Evolutionary conservation across 92 coral and sea anemone genomes (phyloP).

Genomic region (Siderastrea siderea): DNA sequence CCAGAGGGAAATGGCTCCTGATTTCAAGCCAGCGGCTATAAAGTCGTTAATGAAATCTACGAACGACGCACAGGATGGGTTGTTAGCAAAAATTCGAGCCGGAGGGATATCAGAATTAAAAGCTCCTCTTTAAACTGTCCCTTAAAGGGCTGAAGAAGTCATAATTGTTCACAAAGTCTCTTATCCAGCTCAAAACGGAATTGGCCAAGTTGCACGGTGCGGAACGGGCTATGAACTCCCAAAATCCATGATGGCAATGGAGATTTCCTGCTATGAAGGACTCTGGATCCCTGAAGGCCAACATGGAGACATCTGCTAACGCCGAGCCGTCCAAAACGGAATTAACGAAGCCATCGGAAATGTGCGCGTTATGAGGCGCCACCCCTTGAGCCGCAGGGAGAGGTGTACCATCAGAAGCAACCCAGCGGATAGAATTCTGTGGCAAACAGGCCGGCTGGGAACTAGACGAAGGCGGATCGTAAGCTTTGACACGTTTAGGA

Average conservation of each 20-base stretch:
- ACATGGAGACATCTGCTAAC: conserved; percentile 32
- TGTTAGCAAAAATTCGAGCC: conserved; percentile 23
- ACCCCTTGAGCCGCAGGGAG: conserved; percentile 1
- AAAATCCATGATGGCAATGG: not conserved
- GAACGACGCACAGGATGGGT: conserved; percentile 45
- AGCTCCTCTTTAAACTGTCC: conserved; percentile 21
- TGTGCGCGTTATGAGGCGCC: not conserved
- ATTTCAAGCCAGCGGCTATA: conserved; percentile 13
- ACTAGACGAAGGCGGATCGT: not conserved
- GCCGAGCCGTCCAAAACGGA: not conserved
- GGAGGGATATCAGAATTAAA: conserved; percentile 37
- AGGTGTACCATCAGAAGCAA: not conserved
- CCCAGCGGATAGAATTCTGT: conserved; percentile 13
- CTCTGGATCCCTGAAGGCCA: not conserved
- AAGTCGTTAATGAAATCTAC: conserved; percentile 16
- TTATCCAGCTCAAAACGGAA: conserved; percentile 29
- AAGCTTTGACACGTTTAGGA: not conserved
- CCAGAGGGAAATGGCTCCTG: conserved; percentile 44
- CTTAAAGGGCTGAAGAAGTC: conserved; percentile 22
- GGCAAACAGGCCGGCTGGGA: conserved; percentile 3
- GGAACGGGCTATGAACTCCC: not conserved
- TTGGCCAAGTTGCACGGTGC: not conserved
- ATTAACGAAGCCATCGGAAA: not conserved
- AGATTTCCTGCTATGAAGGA: not conserved
- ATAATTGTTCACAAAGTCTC: conserved; percentile 1